Base-by-base conservation (phyloP, 2,888 invertebrate genomes). In the Zygothrica quintamaculata region DNA sequence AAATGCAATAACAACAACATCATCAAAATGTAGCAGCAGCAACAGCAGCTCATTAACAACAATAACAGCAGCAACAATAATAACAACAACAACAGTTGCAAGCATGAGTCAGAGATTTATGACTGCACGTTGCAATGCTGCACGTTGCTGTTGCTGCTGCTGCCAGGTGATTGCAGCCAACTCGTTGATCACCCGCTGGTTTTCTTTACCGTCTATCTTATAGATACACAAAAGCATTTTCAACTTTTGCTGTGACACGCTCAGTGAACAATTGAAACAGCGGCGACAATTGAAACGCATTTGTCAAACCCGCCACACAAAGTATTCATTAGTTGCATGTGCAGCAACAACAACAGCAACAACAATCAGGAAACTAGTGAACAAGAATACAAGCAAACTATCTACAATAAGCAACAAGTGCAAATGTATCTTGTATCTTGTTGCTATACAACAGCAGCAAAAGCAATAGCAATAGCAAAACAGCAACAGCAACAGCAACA, bases 211-310 rank as follows among this genome's bases (percentile, higher is more conserved):
- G 12, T 39, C 42, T 55, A 59, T 55, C 57, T 57, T 13, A n/a
- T 25, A 48, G 46, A 52, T 50, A 57, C 72, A 61, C 72, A 61
- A 64, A 67, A 64, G 61, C 56, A 36, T 60, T 57, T 22, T 47
- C 56, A 50, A 34, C 34, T 47, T 42, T 60, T 62, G 53, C 65
- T 70, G 61, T 75, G 75, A 75, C 73, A 66, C 75, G 60, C 52
- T 72, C 76, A 66, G 12, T 59, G 68, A 68, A 52, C 68, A 75
- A 76, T 77, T 65, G 65, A 58, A 58, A 64, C 70, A 66, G 61
- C 73, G 50, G 60, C 62, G 74, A 74, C 87, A 87, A 84, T 84
- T 84, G 84, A 87, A 84, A 71, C 66, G 85, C 84, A 87, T 87
- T 84, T 84, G 85, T 77, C 84, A 76, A 52, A 22, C 53, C 44